phyloP scores from a whole-genome alignment of 2,888 invertebrate genomes.

The Cheilosia impressa region DNA sequence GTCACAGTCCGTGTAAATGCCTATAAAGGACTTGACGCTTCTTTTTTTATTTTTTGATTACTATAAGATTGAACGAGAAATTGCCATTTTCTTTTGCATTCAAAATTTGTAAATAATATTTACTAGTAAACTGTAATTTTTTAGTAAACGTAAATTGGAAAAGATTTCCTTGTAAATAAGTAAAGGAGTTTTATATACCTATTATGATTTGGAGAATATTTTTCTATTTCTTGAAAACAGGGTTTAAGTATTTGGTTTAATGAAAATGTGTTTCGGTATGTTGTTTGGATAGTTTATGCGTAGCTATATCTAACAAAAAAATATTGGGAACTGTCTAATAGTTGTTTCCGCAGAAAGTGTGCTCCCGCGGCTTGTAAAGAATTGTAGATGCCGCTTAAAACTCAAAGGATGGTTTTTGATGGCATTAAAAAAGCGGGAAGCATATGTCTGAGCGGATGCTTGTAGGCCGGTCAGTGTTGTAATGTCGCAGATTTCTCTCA shows the following conservation, averaged over 20 bases:
- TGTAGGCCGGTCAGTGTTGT: too few relatives aligned
- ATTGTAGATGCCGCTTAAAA: too few relatives aligned
- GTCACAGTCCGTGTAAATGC: constrained; percentile 62
- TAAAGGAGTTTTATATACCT: not conserved
- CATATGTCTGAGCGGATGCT: too few relatives aligned
- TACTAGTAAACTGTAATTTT: constrained; percentile 51
- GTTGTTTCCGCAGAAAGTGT: too few relatives aligned
- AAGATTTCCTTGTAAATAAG: constrained; percentile 37
- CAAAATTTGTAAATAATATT: constrained; percentile 61
- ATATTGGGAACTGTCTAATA: too few relatives aligned
- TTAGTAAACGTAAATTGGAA: constrained; percentile 39
- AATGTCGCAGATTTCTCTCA: too few relatives aligned
- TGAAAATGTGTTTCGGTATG: constrained; percentile 3
- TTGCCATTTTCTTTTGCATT: constrained; percentile 62
- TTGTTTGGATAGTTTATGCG: constrained; percentile 32
- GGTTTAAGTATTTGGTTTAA: constrained; percentile 11
- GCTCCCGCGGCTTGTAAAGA: too few relatives aligned
- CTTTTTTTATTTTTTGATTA: not conserved
- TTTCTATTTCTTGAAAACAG: constrained; percentile 1
- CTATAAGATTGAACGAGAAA: constrained; percentile 60
- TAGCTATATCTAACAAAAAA: too few relatives aligned
- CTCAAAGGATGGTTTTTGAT: too few relatives aligned
- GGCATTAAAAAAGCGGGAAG: too few relatives aligned
- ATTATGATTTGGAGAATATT: not conserved
- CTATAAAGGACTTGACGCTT: constrained; percentile 40